phyloP scores from a whole-genome alignment of 64 coral and sea anemone species.

The Montipora cactus region DNA sequence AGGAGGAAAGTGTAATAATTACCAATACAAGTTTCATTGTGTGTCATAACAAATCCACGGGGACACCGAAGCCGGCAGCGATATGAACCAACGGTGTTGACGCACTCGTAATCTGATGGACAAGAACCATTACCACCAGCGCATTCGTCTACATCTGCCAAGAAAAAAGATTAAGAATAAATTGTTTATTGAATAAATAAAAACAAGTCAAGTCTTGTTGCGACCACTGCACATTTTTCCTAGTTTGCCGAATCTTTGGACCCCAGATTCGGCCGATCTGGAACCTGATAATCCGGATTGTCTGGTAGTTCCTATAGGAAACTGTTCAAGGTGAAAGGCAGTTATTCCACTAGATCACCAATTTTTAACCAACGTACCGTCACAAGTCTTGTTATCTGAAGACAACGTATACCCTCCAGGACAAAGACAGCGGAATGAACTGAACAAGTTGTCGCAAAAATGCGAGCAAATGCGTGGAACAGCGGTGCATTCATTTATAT shows the following conservation, averaged over 20 bases:
- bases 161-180: neutral
- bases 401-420: slow-evolving; percentile 20
- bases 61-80: slow-evolving; percentile 40
- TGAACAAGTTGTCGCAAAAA: slow-evolving; percentile 54
- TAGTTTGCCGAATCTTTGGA: too few relatives aligned
- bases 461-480: slow-evolving; percentile 53
- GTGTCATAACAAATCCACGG: slow-evolving; percentile 45
- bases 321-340: too few relatives aligned
- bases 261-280: too few relatives aligned
- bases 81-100: slow-evolving; percentile 53
- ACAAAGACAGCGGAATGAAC: slow-evolving; percentile 66
- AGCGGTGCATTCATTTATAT: slow-evolving; percentile 63
- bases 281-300: too few relatives aligned
- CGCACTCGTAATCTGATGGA: slow-evolving; percentile 34
- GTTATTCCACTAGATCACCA: too few relatives aligned
- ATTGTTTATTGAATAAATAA: neutral
- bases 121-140: slow-evolving; percentile 11
- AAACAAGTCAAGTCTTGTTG: too few relatives aligned
- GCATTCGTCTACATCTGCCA: slow-evolving; percentile 68
- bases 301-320: too few relatives aligned
- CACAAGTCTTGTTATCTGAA: slow-evolving; percentile 57
- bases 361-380: neutral
- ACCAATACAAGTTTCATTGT: slow-evolving; percentile 60
- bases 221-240: too few relatives aligned
- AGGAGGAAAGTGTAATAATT: neutral